Evolutionary conservation across 1,140 invertebrate species (phyloP), one percentile per base, ranked within the genome.

Genomic region (Theocolax elegans): DNA sequence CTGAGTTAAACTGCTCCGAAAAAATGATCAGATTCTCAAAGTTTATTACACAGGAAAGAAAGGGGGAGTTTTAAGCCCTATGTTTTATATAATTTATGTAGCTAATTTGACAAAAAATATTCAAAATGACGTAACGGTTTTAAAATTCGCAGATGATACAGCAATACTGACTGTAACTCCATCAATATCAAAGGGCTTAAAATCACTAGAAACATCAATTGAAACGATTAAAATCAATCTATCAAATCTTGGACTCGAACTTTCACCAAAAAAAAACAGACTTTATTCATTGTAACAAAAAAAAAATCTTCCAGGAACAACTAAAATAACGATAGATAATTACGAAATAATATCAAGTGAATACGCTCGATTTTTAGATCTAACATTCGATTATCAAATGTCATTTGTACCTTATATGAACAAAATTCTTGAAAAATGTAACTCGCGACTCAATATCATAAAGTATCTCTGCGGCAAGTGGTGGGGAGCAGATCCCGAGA

Each of bases 401-500:
- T 31, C 40, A 1, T 76, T 72, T 64, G 59, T 56, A 10, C 1
- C n/a, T 8, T 71, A 76, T 17, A 31, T 71, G 2, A 53, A 58
- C 1, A 44, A 67, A n/a, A 60, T 66, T 9, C 53, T 19, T 38
- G 2, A 58, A 54, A 69, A 63, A 46, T 9, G 72, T 0, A 29
- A 13, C 0, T 63, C 62, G 56, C 7, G 54, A 0, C 19, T 72
- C 0, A 51, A 56, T n/a, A 67, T 76, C 1, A 1, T 76, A 0
- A 72, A 72, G 48, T 56, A 60, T 10, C 46, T 74, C 0, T 21
- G 68, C 0, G 56, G 56, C 1, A 72, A 71, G 9, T 49, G 44
- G 53, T 71, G 70, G 65, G 74, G 67, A 1, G 35, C 71, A 12
- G 60, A 73, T 38, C 74, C 67, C 1, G 38, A 10, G 0, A 67